A percentile compares a stretch with the other conserved stretches of the same genome.
These are phyloP conservation scores for Pangasius djambal DNA, from an alignment of 2,797 vertebrate species.

Conservation along the genomic window DNA sequence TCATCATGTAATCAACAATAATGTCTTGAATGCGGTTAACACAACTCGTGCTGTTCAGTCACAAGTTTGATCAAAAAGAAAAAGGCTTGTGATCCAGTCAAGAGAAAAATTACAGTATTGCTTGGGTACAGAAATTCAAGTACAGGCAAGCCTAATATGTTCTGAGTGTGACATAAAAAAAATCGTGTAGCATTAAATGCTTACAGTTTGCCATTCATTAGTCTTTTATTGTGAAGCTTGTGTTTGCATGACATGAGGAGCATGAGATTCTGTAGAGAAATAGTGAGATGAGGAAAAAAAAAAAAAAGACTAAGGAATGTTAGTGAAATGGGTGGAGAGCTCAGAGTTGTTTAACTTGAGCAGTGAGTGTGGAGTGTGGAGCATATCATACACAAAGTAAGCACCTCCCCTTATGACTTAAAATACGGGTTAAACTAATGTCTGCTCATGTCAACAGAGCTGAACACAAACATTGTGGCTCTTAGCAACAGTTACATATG, in stretches of 20 bases:
- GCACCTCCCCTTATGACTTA: constrained; percentile 7
- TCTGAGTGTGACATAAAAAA: constrained; percentile 23
- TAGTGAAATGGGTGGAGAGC: constrained; percentile 43
- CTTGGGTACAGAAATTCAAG: constrained; percentile 38
- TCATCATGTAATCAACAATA: constrained; percentile 6
- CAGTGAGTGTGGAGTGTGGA: constrained; percentile 13
- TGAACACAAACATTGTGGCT: constrained; percentile 15
- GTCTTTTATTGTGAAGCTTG: constrained; percentile 15
- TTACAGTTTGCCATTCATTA: constrained; percentile 18
- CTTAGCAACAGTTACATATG: background rate
- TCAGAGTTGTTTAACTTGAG: constrained; percentile 39
- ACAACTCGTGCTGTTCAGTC: background rate
- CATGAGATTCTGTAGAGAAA: constrained; percentile 23
- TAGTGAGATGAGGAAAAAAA: constrained; percentile 28
- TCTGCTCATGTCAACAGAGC: background rate
- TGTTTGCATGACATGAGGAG: constrained; percentile 19
- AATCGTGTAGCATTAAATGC: constrained; percentile 23
- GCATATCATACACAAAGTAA: constrained; percentile 15
- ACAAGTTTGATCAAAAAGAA: background rate
- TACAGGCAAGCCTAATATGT: constrained; percentile 31
- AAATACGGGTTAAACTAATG: background rate
- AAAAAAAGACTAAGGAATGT: constrained; percentile 36
- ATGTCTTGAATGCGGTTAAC: background rate
- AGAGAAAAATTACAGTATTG: constrained; percentile 27
- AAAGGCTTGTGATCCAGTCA: constrained; percentile 1